Evolutionary conservation across 2,888 invertebrate genomes (phyloP).

Genomic region (Itoplectis maculator): DNA sequence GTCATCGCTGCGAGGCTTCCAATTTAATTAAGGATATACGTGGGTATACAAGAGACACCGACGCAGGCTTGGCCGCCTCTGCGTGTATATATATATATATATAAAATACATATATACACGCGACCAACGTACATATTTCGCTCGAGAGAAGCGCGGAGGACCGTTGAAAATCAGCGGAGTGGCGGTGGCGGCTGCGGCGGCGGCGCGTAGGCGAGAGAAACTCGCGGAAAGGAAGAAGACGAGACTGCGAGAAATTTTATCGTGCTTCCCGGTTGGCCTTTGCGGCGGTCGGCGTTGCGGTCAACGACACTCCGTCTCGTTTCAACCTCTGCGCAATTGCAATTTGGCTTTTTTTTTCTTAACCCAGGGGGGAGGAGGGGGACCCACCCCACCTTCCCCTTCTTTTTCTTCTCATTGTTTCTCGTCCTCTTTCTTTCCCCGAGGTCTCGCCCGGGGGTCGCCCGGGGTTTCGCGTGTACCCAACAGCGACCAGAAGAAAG

Average conservation of each 20-base stretch:
- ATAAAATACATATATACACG: background rate
- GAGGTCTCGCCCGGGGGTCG: constrained; percentile 19
- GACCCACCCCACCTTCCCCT: background rate
- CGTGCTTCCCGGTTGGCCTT: constrained; percentile 40
- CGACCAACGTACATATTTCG: constrained; percentile 23
- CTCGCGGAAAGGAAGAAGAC: constrained; percentile 31
- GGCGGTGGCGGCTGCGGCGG: too few relatives aligned
- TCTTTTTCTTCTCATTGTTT: constrained; percentile 20
- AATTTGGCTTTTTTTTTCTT: constrained; percentile 42
- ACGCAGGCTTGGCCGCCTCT: background rate
- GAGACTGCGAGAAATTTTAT: constrained; percentile 56
- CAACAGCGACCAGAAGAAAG: constrained; percentile 25
- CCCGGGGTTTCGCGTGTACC: constrained; percentile 4
- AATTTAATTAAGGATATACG: constrained; percentile 66
- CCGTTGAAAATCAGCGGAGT: constrained; percentile 13
- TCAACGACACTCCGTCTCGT: constrained; percentile 74
- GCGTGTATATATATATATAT: background rate
- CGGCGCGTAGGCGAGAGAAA: constrained; percentile 43
- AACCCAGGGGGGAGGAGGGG: too few relatives aligned
- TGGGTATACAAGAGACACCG: constrained; percentile 24
- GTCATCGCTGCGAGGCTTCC: constrained; percentile 62
- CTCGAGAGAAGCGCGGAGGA: background rate
- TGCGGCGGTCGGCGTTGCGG: constrained; percentile 66
- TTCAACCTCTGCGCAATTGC: constrained; percentile 50
- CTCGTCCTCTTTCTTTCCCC: constrained; percentile 4